phyloP scores from a whole-genome alignment of 2,113 vertebrate species.

The Sceloporus undulatus region DNA sequence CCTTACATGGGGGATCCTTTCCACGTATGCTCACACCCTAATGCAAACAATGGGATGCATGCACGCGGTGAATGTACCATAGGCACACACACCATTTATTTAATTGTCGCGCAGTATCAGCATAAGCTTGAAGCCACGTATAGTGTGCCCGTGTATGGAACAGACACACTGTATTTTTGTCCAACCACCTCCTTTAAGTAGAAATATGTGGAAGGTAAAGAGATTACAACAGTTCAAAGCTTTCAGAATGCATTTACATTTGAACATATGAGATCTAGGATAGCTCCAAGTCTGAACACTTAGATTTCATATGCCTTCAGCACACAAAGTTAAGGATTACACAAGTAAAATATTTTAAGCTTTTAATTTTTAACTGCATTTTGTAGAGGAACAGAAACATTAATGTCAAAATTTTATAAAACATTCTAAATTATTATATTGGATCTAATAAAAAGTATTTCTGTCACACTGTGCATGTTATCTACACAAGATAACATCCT shows the following conservation, averaged over 20 bases:
- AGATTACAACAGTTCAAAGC: neutral
- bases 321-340: neutral
- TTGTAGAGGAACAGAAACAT: conserved; percentile 4
- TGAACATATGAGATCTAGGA: too few relatives aligned
- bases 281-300: neutral
- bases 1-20: too few relatives aligned
- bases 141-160: too few relatives aligned
- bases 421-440: conserved; percentile 7
- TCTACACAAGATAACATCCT: conserved; percentile 37
- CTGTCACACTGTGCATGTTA: neutral
- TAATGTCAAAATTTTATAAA: neutral
- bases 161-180: neutral
- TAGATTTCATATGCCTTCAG: neutral
- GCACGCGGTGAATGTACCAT: too few relatives aligned
- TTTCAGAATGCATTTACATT: neutral
- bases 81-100: too few relatives aligned
- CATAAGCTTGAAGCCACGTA: too few relatives aligned
- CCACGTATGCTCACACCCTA: too few relatives aligned
- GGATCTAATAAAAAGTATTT: conserved; percentile 44
- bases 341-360: neutral
- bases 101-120: too few relatives aligned
- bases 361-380: neutral
- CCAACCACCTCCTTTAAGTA: neutral
- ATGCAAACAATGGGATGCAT: too few relatives aligned
- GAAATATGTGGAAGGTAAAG: neutral